Conservation (phyloP, 1,140 invertebrate genomes). For the Drosophila aff. region DNA sequence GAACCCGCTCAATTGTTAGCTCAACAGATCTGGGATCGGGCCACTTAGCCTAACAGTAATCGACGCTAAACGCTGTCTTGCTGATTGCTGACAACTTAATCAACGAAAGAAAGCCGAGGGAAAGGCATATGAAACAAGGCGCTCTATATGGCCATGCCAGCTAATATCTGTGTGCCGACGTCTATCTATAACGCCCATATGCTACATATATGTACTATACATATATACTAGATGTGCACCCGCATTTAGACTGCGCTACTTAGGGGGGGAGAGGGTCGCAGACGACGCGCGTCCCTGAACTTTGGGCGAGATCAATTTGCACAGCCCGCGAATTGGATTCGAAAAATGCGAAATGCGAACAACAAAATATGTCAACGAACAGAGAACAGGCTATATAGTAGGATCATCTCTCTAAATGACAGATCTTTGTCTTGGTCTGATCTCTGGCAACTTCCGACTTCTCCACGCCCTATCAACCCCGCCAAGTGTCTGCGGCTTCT, state of each 20-base stretch:
- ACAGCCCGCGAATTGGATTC: conserved; percentile 69
- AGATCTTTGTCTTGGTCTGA: conserved; percentile 58
- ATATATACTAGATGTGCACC: conserved; percentile 33
- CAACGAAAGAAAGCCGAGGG: conserved; percentile 45
- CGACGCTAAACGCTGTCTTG: conserved; percentile 62
- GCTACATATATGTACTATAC: neutral
- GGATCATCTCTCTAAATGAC: conserved; percentile 40
- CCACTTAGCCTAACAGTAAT: conserved; percentile 55
- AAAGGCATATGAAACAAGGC: conserved; percentile 27
- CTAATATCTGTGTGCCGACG: conserved; percentile 37
- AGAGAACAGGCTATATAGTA: conserved; percentile 5
- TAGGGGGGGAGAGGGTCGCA: neutral
- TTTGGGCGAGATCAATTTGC: conserved; percentile 75
- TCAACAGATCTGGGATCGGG: conserved; percentile 40
- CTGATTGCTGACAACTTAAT: conserved; percentile 80
- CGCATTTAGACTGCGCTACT: conserved; percentile 45
- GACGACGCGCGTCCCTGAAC: conserved; percentile 62
- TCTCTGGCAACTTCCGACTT: conserved; percentile 9
- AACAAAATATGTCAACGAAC: conserved; percentile 58
- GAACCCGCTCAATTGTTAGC: conserved; percentile 43
- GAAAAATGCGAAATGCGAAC: conserved; percentile 59
- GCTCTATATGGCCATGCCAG: conserved; percentile 34
- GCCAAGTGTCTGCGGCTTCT: neutral
- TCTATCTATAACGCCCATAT: conserved; percentile 30
- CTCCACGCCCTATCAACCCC: neutral